Percentiles rank a stretch among this genome's conserved stretches.
These are phyloP conservation scores for Pseudomyrmex flavicornis DNA, from an alignment of 1,140 invertebrate genomes.

Conservation along the genomic window DNA sequence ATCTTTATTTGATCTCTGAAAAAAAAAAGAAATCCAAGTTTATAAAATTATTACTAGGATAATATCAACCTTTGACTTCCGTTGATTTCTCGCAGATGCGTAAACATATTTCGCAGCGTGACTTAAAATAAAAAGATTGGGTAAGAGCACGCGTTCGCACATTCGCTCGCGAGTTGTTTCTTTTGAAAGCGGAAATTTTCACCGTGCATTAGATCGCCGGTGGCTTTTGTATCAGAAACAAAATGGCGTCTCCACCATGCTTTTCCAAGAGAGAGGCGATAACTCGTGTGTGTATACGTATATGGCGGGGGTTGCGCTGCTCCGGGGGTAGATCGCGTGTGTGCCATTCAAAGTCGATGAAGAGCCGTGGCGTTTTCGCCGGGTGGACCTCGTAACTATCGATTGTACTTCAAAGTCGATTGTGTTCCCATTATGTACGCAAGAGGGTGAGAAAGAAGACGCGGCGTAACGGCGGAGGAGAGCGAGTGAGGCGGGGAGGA, in stretches of 20 bases:
- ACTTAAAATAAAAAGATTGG: neutral
- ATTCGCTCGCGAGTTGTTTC: neutral
- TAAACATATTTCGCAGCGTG: too few relatives aligned
- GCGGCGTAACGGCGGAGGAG: conserved; percentile 32
- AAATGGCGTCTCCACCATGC: conserved; percentile 59
- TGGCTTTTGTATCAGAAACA: conserved; percentile 47
- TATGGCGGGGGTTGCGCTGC: conserved; percentile 47
- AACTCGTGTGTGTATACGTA: conserved; percentile 37
- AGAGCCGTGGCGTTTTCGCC: conserved; percentile 71
- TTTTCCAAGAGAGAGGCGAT: conserved; percentile 30
- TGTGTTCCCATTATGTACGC: conserved; percentile 74
- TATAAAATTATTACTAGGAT: too few relatives aligned
- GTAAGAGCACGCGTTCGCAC: neutral
- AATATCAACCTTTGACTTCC: too few relatives aligned
- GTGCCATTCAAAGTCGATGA: conserved; percentile 71
- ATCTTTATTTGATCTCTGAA: too few relatives aligned
- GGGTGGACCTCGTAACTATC: conserved; percentile 72
- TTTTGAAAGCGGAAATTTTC: conserved; percentile 35
- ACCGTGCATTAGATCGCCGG: conserved; percentile 31
- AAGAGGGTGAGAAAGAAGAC: conserved; percentile 62
- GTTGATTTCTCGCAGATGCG: too few relatives aligned
- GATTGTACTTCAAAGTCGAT: conserved; percentile 79
- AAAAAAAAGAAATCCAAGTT: too few relatives aligned
- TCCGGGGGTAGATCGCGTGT: conserved; percentile 56
- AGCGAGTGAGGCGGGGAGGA: neutral